A percentile compares a stretch with the other conserved stretches of the same genome.
Evolutionary conservation across 2,797 vertebrate genomes (phyloP).

Genomic region (Smutsia temminckii): DNA sequence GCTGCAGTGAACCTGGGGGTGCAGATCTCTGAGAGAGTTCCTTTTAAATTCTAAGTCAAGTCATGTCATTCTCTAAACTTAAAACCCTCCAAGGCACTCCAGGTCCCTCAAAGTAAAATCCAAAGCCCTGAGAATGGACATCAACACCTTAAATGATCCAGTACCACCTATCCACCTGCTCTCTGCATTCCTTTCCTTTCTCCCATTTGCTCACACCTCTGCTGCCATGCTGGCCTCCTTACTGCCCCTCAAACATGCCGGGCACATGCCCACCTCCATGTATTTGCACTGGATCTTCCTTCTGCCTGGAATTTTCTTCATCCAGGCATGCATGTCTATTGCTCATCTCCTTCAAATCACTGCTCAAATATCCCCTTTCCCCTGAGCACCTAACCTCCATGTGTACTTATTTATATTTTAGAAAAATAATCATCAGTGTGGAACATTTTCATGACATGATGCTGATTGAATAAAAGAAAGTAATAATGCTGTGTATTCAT

Average conservation of each 20-base stretch:
- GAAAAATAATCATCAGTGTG: not conserved
- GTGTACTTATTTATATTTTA: not conserved
- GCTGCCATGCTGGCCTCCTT: rapidly evolving
- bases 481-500: not conserved
- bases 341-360: not conserved
- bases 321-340: rapidly evolving
- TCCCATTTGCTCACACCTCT: not conserved
- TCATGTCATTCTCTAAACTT: not conserved
- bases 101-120: not conserved
- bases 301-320: not conserved
- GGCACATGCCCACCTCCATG: rapidly evolving
- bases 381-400: not conserved
- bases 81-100: not conserved
- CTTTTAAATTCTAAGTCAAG: not conserved
- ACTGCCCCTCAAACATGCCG: too few species aligned
- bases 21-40: not conserved
- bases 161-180: rapidly evolving
- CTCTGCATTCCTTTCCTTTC: not conserved
- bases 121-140: not conserved
- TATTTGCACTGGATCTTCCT: not conserved
- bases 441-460: not conserved
- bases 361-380: not conserved
- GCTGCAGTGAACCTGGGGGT: not conserved
- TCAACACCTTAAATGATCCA: not conserved
- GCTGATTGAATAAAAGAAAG: not conserved